A percentile compares a stretch with the other conserved stretches of the same genome.
Conservation (phyloP, 2,113 vertebrate species). For the Strix aluco region DNA sequence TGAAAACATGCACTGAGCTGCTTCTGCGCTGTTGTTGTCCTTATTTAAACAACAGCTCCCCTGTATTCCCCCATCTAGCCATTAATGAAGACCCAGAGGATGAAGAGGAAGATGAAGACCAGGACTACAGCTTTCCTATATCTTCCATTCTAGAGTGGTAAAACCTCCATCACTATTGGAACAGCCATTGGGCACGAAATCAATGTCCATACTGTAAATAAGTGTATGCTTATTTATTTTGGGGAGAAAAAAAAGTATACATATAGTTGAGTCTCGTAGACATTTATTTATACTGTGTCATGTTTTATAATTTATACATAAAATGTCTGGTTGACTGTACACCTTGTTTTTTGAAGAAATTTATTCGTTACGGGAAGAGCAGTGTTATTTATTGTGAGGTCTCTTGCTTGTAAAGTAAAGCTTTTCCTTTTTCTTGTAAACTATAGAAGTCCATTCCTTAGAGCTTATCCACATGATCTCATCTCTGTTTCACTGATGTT, state of each 20-base stretch:
- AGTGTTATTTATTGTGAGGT: conserved; percentile 99
- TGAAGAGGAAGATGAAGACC: conserved; percentile 95
- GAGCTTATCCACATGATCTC: conserved; percentile 83
- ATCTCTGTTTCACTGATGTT: conserved; percentile 82
- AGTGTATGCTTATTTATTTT: conserved; percentile 99
- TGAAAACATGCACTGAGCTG: conserved; percentile 89
- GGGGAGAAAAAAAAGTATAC: conserved; percentile 92
- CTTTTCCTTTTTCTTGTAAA: conserved; percentile 80
- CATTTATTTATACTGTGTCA: conserved; percentile 99
- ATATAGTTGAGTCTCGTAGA: conserved; percentile 98
- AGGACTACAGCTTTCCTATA: conserved; percentile 98
- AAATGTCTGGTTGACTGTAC: conserved; percentile 96
- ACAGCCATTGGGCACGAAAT: conserved; percentile 87
- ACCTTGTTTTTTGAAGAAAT: conserved; percentile 98
- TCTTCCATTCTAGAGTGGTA: conserved; percentile 98
- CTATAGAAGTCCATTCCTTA: conserved; percentile 94
- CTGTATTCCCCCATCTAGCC: conserved; percentile 99
- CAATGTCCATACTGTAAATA: conserved; percentile 98
- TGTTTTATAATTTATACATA: conserved; percentile 99
- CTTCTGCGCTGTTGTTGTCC: conserved; percentile 94
- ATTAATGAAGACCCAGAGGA: conserved; percentile 98
- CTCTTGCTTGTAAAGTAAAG: conserved; percentile 94
- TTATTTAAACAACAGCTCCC: conserved; percentile 98
- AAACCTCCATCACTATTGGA: conserved; percentile 82
- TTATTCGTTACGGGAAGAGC: conserved; percentile 99